Evolutionary conservation across 2,888 invertebrate genomes (phyloP).

Genomic region (Drosophila paramelanica): DNA sequence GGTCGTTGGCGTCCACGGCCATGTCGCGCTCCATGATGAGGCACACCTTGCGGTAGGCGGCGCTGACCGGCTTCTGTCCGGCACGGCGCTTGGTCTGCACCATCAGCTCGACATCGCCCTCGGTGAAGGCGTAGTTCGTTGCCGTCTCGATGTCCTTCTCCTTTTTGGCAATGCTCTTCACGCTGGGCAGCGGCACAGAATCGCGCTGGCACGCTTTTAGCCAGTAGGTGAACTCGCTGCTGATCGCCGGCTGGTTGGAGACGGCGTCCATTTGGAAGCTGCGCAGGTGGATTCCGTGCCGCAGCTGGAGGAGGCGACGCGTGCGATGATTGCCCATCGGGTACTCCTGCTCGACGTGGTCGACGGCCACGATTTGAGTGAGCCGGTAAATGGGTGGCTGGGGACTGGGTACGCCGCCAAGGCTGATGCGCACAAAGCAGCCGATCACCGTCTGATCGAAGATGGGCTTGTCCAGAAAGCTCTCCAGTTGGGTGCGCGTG

Average conservation of each 20-base stretch:
- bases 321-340: conserved; percentile 27
- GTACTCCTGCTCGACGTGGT: conserved; percentile 15
- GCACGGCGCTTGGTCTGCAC: conserved; percentile 23
- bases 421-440: conserved; percentile 49
- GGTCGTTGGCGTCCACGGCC: conserved; percentile 35
- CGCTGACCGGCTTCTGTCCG: conserved; percentile 14
- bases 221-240: conserved; percentile 35
- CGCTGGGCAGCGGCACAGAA: conserved; percentile 11
- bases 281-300: conserved; percentile 6
- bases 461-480: conserved; percentile 48
- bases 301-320: conserved; percentile 15
- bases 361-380: conserved; percentile 22
- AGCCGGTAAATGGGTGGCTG: conserved; percentile 24
- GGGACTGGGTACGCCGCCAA: conserved; percentile 1
- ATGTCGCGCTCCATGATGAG: conserved; percentile 48
- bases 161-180: conserved; percentile 26
- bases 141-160: conserved; percentile 29
- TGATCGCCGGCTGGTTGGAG: conserved; percentile 33
- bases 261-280: conserved; percentile 30
- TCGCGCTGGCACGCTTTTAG: conserved; percentile 16
- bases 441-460: conserved; percentile 43
- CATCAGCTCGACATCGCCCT: conserved; percentile 43
- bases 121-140: conserved; percentile 31
- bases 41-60: conserved; percentile 38
- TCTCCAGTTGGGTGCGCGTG: conserved; percentile 39